Base-by-base conservation (phyloP, 2,113 vertebrate species). In the Bagarius yarrelli region DNA sequence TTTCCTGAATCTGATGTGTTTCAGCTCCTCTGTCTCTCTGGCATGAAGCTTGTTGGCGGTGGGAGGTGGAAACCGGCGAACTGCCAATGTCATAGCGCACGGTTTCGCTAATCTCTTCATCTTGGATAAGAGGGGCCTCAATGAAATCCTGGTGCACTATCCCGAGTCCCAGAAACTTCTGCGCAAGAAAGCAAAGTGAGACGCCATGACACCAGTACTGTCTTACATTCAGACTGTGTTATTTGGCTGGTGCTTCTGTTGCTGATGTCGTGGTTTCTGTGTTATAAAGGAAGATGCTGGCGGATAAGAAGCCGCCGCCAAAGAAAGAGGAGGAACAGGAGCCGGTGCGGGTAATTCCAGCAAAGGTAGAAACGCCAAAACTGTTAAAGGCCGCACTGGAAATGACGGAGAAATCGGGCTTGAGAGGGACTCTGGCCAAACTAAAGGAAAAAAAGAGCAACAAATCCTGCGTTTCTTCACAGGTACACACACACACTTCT, bases 21-120 rank as follows among this genome's bases (percentile, higher is more conserved):
- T 32, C 18, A 27, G 4, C 83, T 36, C 74, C 77, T 76, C 77
- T 84, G 64, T 27, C 87, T 76, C 15, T 50, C 25, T 60, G 52
- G 18, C 23, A 57, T 44, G 1, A 71, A 99, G 97, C 88, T 92
- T 99, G 91, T 94, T 99, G 83, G 91, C 97, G 0, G 91, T 95
- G 0, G 95, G 96, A 1, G 98, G 97, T 0, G 97, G 95, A 15
- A 99, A 99, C 81, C 91, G 98, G 18, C 95, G 97, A 16, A 98
- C 97, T 0, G 97, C 98, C 0, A 98, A 98, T 0, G 98, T 99
- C 0, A 88, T 97, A 0, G 95, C 97, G 13, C 95, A 98, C 0
- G 98, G 98, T 25, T 99, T 98, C 13, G 93, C 97, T 13, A 99
- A 99, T 84, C 95, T 99, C 61, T 98, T 99, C 85, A 99, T 99